Evolutionary conservation across 2,113 vertebrate genomes (phyloP).

Genomic region (Spea multiplicata): DNA sequence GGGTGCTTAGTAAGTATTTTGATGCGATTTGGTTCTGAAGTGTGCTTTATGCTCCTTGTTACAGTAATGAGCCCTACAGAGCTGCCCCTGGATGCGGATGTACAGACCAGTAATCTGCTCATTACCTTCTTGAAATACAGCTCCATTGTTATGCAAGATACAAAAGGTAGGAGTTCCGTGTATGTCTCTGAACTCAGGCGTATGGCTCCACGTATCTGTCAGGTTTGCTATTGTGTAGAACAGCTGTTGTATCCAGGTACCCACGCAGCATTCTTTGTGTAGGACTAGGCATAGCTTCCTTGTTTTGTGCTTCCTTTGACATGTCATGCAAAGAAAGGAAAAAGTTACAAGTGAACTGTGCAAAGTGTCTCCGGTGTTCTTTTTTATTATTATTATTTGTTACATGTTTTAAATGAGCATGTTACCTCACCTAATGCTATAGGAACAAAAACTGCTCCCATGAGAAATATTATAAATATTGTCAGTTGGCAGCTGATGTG

Average conservation of each 20-base stretch:
- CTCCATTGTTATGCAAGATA: constrained; percentile 98
- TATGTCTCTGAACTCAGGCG: too few species aligned
- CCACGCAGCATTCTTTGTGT: background rate
- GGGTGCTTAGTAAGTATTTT: too few species aligned
- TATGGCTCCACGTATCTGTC: background rate
- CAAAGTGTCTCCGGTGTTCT: too few species aligned
- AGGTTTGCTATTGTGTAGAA: background rate
- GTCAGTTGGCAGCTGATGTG: too few species aligned
- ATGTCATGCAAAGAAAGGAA: background rate
- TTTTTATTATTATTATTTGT: too few species aligned
- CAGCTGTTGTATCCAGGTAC: background rate
- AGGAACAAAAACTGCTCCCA: too few species aligned
- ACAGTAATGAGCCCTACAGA: constrained; percentile 92
- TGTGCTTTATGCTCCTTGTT: constrained; percentile 47
- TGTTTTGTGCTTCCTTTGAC: background rate
- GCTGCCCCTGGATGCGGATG: constrained; percentile 91
- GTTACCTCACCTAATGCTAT: too few species aligned
- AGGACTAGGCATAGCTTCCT: background rate
- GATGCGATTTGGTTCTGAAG: background rate
- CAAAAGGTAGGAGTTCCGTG: constrained; percentile 79
- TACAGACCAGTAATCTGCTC: constrained; percentile 96
- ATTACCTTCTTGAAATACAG: constrained; percentile 98
- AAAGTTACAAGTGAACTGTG: background rate
- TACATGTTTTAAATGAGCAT: too few species aligned
- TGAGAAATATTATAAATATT: too few species aligned